Base-by-base conservation (phyloP, 2,113 vertebrate species). In the Phylloscopus trochiloides region DNA sequence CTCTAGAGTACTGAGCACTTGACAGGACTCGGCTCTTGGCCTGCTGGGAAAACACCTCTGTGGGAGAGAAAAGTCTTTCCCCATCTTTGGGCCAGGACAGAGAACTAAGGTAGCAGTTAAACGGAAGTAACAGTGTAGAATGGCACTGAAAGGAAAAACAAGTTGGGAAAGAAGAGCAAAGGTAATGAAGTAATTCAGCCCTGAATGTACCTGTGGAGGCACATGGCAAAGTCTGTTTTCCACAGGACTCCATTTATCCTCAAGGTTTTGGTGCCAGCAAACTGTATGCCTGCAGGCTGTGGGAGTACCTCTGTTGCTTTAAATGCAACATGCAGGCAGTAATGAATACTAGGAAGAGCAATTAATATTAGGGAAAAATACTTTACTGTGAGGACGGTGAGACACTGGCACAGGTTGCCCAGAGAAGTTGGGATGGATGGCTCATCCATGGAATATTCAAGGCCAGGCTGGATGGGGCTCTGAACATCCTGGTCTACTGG, bases 101-200 rank as follows among this genome's bases (percentile, higher is more conserved):
- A 94, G 65, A 74, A 38, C 20, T 78, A 34, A 89, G 43, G 73
- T 45, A 81, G 89, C 75, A 91, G 77, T 29, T 78, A 45, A 89
- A 84, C 0, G 3, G 65, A 95, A 92, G 50, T 50, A 75, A 80
- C 1, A 72, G 36, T 36, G 58, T n/a, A 54, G 47, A 90, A 77
- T 6, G 21, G 47, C 88, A 84, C 0, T 2, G 47, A 72, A 77
- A 87, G 36, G 34, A 58, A 85, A 93, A 95, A 94, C 82, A 94
- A 84, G 75, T 55, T 92, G 92, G 73, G 72, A 91, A 93, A 94
- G 79, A 65, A 82, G 42, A 83, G 73, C 86, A 95, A 91, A 95
- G 65, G 68, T 54, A 89, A 86, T 51, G 80, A 92, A 91, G 68
- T 59, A 86, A 61, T 75, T 72, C 65, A 45, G n/a, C 58, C n/a